Evolutionary conservation across 2,888 invertebrate species (phyloP).

Genomic region (Heliconius ismenius): DNA sequence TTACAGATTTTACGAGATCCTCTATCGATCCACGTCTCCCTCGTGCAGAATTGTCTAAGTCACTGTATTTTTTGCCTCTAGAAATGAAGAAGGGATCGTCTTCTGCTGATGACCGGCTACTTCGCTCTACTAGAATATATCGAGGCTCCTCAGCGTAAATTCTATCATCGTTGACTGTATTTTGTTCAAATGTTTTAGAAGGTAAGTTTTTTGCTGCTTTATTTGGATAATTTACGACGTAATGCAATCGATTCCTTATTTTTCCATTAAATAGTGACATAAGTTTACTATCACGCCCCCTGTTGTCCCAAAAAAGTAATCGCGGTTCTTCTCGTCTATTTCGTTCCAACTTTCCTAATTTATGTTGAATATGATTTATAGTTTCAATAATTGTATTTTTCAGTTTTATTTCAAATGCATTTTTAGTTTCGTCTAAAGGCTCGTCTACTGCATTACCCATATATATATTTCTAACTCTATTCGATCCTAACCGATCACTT

Average conservation of each 20-base stretch:
- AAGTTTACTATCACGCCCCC: slow-evolving; percentile 60
- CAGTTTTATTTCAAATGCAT: slow-evolving; percentile 57
- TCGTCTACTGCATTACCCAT: slow-evolving; percentile 10
- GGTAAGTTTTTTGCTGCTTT: slow-evolving; percentile 31
- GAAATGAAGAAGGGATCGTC: slow-evolving; percentile 72
- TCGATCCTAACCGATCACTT: slow-evolving; percentile 65
- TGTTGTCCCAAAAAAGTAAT: slow-evolving; percentile 58
- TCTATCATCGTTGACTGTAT: slow-evolving; percentile 64
- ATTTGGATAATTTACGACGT: slow-evolving; percentile 24
- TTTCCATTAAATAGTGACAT: slow-evolving; percentile 55
- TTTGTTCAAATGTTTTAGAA: slow-evolving; percentile 53
- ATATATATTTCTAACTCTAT: slow-evolving; percentile 39
- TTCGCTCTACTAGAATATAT: slow-evolving; percentile 76
- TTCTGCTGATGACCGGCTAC: slow-evolving; percentile 69
- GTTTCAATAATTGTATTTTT: slow-evolving; percentile 58
- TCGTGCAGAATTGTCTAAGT: slow-evolving; percentile 57
- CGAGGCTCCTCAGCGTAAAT: slow-evolving; percentile 80
- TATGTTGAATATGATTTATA: slow-evolving; percentile 57
- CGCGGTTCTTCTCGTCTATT: slow-evolving; percentile 48
- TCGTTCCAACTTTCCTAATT: slow-evolving; percentile 59
- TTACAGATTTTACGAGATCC: slow-evolving; percentile 73
- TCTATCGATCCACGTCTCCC: slow-evolving; percentile 70
- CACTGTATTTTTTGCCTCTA: slow-evolving; percentile 66
- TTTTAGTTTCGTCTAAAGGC: slow-evolving; percentile 52
- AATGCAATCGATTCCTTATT: slow-evolving; percentile 43